Conservation (phyloP, 2,888 invertebrate genomes). For the Aproaerema taeniolella region DNA sequence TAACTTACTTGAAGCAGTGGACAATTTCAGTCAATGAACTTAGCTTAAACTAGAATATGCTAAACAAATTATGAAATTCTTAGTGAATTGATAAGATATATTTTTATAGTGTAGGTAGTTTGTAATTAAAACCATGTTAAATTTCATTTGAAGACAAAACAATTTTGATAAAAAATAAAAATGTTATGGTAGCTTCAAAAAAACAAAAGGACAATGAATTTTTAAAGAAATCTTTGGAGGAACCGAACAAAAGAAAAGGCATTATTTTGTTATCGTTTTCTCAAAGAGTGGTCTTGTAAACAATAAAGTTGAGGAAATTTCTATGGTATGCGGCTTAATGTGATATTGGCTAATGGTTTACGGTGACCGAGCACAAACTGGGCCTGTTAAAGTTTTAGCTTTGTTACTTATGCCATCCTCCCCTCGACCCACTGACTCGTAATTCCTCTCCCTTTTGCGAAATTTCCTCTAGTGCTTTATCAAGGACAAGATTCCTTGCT, state of each 20-base stretch:
- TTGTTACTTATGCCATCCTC: slow-evolving; percentile 40
- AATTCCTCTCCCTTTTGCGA: slow-evolving; percentile 32
- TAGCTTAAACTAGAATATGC: background rate
- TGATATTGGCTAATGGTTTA: slow-evolving; percentile 53
- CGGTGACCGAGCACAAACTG: slow-evolving; percentile 57
- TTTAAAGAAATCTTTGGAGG: no score
- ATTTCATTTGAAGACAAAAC: no score
- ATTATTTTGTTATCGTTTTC: slow-evolving; percentile 41
- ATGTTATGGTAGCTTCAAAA: no score
- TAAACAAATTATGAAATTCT: no score
- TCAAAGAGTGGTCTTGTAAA: slow-evolving; percentile 38
- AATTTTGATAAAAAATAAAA: no score
- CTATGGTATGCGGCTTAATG: slow-evolving; percentile 40
- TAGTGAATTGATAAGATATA: no score
- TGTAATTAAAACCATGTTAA: no score
- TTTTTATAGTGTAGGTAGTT: no score
- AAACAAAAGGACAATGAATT: no score
- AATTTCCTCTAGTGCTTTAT: slow-evolving; percentile 28
- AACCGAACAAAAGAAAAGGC: no score
- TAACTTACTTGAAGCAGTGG: slow-evolving; percentile 20
- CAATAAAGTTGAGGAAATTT: slow-evolving; percentile 59
- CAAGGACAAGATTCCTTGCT: slow-evolving; percentile 31
- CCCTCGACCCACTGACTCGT: slow-evolving; percentile 35
- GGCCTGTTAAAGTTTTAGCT: slow-evolving; percentile 41
- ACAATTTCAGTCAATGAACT: slow-evolving; percentile 2